A percentile compares a stretch with the other conserved stretches of the same genome.
Conservation (phyloP, 2,888 invertebrate species). For the Lasioglossum lativentre region DNA sequence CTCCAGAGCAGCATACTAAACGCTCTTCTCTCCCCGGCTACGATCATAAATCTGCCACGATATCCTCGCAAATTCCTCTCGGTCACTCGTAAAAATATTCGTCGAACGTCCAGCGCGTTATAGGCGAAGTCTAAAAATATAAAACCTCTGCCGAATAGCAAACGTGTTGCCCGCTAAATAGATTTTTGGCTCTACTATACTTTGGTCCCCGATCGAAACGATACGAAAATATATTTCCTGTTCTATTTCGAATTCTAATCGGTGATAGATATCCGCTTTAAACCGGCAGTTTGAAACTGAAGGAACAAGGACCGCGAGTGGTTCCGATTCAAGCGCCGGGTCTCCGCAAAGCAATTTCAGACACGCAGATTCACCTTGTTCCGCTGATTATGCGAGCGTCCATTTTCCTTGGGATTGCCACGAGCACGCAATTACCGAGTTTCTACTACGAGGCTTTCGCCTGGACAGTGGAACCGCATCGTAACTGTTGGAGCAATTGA, state of each 20-base stretch:
- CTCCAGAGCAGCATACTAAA: not conserved
- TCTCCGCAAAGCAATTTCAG: not conserved
- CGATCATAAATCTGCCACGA: not conserved
- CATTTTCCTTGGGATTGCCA: not conserved
- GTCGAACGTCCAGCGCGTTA: not conserved
- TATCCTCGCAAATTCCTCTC: not conserved
- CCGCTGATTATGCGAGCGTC: not conserved
- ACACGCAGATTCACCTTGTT: not conserved
- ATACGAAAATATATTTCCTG: not conserved
- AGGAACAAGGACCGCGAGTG: not conserved
- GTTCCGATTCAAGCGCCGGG: not conserved
- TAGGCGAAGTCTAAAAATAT: not conserved
- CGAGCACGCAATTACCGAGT: not conserved
- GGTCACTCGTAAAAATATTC: not conserved
- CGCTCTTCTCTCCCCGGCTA: not conserved
- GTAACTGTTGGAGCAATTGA: not conserved
- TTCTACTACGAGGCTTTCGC: not conserved
- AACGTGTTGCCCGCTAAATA: conserved; percentile 1
- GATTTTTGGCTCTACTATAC: not conserved
- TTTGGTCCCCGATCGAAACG: not conserved
- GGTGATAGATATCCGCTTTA: not conserved
- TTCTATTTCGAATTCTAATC: not conserved
- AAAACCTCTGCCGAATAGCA: not conserved
- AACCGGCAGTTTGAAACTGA: not conserved
- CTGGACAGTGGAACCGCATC: not conserved